Conservation (phyloP, 2,113 vertebrate genomes). For the Elgaria multicarinata region DNA sequence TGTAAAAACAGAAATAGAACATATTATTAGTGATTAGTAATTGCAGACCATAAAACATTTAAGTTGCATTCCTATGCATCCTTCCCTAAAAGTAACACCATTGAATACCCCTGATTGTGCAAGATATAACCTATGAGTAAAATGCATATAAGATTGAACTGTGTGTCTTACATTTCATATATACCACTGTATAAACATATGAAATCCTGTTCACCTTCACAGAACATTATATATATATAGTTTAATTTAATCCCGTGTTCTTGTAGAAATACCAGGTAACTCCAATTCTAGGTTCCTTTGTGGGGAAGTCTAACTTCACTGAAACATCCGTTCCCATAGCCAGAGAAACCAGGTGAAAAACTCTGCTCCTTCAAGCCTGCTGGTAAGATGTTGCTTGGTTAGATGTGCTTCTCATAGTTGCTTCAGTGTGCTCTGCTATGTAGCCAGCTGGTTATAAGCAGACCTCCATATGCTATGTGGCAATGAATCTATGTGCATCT, state of each 20-base stretch:
- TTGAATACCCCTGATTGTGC: no score
- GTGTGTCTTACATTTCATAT: neutral
- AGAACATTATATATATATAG: neutral
- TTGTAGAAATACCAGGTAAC: neutral
- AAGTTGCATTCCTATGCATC: neutral
- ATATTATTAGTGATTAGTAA: constrained; percentile 49
- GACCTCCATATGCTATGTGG: neutral
- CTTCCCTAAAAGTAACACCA: neutral
- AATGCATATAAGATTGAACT: neutral
- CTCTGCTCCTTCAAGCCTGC: neutral
- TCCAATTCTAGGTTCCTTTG: neutral
- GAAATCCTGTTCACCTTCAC: constrained; percentile 14
- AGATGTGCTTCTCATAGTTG: neutral
- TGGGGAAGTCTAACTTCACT: neutral
- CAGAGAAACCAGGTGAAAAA: neutral
- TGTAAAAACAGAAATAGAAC: constrained; percentile 70
- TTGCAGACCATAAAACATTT: neutral
- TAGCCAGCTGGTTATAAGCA: neutral
- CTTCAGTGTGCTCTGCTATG: neutral
- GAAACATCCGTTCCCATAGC: neutral
- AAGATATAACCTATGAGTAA: no score
- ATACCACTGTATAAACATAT: neutral
- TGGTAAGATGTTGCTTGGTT: neutral
- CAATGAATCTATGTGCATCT: neutral
- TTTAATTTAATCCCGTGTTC: constrained; percentile 10